Percentiles rank a stretch among this genome's conserved stretches.
phyloP scores from a whole-genome alignment of 2,888 invertebrate species.

The Venustoraphidia nigricollis region DNA sequence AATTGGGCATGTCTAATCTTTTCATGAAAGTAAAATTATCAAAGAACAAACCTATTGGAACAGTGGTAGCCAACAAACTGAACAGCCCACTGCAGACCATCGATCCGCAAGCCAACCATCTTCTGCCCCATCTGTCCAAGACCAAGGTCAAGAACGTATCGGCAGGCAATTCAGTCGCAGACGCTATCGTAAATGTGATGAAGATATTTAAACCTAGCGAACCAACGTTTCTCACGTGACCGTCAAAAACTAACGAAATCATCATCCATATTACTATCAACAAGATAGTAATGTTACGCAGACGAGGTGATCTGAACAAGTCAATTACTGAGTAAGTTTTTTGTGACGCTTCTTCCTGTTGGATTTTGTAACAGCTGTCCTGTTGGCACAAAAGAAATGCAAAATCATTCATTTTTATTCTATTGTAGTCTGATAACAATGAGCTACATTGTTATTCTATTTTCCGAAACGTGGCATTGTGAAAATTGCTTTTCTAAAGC shows the following conservation, averaged over 20 bases:
- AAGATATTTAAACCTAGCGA: slow-evolving; percentile 72
- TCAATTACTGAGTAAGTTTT: slow-evolving; percentile 64
- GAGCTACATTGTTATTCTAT: not conserved
- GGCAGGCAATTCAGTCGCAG: slow-evolving; percentile 71
- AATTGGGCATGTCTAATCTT: too few species aligned
- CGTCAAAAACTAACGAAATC: slow-evolving; percentile 77
- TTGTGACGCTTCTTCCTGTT: slow-evolving; percentile 53
- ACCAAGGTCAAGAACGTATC: slow-evolving; percentile 66
- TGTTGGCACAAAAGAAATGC: slow-evolving; percentile 19
- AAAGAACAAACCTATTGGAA: slow-evolving; percentile 45
- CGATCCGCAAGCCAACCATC: slow-evolving; percentile 73
- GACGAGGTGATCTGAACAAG: slow-evolving; percentile 60
- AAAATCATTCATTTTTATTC: too few species aligned
- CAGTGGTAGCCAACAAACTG: slow-evolving; percentile 59
- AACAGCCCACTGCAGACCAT: slow-evolving; percentile 69
- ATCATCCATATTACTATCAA: slow-evolving; percentile 79
- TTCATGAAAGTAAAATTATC: too few species aligned
- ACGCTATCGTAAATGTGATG: slow-evolving; percentile 70
- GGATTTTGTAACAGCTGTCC: slow-evolving; percentile 50
- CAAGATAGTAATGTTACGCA: slow-evolving; percentile 60
- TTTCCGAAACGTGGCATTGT: slow-evolving; percentile 17
- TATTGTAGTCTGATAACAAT: too few species aligned
- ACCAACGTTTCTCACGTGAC: slow-evolving; percentile 77
- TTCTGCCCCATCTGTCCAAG: slow-evolving; percentile 65
- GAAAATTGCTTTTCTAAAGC: slow-evolving; percentile 2